phyloP scores from a whole-genome alignment of 2,113 vertebrate genomes.

The Apistogramma diplotaenia region DNA sequence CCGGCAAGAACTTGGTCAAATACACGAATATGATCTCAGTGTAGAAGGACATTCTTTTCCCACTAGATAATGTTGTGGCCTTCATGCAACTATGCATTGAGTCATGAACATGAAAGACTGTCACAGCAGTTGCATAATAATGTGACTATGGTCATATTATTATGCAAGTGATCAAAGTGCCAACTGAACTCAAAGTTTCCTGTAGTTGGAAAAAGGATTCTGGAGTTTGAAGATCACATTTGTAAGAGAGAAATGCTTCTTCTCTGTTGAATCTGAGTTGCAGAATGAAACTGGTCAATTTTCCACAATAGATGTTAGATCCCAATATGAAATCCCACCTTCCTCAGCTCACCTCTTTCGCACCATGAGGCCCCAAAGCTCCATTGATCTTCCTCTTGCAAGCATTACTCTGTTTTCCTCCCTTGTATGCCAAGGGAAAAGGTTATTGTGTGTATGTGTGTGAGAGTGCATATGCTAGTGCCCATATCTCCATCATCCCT shows the following conservation, averaged over 20 bases:
- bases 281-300: constrained; percentile 35
- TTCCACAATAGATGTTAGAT: constrained; percentile 45
- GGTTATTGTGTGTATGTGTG: constrained; percentile 62
- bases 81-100: not conserved
- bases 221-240: constrained; percentile 2
- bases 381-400: constrained; percentile 66
- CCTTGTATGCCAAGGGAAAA: constrained; percentile 68
- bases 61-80: not conserved
- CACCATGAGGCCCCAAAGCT: constrained; percentile 71
- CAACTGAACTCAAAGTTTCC: not conserved
- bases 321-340: constrained; percentile 43
- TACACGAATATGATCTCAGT: not conserved
- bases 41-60: not conserved
- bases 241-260: not conserved
- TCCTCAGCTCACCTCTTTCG: constrained; percentile 62
- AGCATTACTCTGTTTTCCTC: constrained; percentile 65
- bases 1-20: constrained; percentile 1
- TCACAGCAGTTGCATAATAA: not conserved
- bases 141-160: not conserved
- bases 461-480: constrained; percentile 52
- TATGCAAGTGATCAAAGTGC: not conserved
- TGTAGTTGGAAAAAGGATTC: not conserved
- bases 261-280: constrained; percentile 1
- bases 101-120: not conserved
- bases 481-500: constrained; percentile 72